Percentiles rank a stretch among this genome's conserved stretches.
Evolutionary conservation across 2,888 invertebrate genomes (phyloP).

Genomic region (Catocala fraxini): DNA sequence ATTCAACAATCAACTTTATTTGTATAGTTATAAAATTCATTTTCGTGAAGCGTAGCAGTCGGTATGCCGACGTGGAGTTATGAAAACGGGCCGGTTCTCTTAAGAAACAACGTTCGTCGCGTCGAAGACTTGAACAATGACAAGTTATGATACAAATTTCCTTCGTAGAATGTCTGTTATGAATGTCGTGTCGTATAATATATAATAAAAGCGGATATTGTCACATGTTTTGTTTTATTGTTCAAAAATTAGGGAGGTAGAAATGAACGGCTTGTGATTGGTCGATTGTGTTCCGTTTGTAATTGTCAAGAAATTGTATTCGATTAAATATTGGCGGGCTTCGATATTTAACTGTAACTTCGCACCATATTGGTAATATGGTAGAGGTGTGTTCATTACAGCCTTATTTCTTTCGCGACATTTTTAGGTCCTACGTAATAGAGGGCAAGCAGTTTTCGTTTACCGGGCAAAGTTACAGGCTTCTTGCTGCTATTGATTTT

Average conservation of each 20-base stretch:
- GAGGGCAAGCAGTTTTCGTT: too few species aligned
- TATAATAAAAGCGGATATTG: constrained; percentile 50
- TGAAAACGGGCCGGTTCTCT: constrained; percentile 55
- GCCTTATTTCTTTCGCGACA: too few species aligned
- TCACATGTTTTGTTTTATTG: constrained; percentile 41
- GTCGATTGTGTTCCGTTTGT: background rate
- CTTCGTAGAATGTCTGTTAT: constrained; percentile 68
- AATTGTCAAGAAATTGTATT: background rate
- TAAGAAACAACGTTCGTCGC: constrained; percentile 47
- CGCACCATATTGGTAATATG: too few species aligned
- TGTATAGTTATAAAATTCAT: constrained; percentile 46
- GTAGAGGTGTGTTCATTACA: too few species aligned
- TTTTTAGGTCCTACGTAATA: too few species aligned
- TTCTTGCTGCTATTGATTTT: too few species aligned
- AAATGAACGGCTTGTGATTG: constrained; percentile 26
- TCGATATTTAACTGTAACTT: background rate
- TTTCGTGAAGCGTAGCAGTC: constrained; percentile 42
- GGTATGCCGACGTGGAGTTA: constrained; percentile 58
- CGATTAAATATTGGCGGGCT: background rate
- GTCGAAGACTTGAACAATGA: constrained; percentile 60
- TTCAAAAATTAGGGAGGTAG: constrained; percentile 35
- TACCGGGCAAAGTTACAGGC: too few species aligned
- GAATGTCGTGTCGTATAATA: constrained; percentile 57
- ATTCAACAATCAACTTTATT: constrained; percentile 53
- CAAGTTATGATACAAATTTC: constrained; percentile 76